Evolutionary conservation across 2,888 invertebrate species (phyloP), one percentile per base, ranked within the genome.

Genomic region (Papilio demoleus): DNA sequence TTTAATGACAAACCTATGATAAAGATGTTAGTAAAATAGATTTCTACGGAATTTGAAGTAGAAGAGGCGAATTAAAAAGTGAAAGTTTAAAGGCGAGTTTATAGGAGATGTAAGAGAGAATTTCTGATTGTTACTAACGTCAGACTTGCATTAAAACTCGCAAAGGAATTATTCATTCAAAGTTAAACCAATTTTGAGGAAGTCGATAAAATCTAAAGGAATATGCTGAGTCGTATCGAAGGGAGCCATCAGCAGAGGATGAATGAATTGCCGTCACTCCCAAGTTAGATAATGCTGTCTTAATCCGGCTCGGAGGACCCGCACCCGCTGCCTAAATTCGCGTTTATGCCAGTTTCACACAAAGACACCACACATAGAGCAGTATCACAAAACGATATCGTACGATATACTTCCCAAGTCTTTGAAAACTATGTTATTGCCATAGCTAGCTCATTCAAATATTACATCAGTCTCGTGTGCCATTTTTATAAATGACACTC

Each of bases 231-330:
- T 64, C 17, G 58, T 45, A 68, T 68, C 68, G 47, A 68, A 50
- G 27, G n/a, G 58, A 63, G 47, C 56, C 68, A 68, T 68, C 68
- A 58, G 59, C 59, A 38, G 64, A 58, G 59, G 59, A 59, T 68
- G 59, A 68, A 68, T 68, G 64, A 64, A 68, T 64, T 62, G 62
- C 34, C 68, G 63, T 64, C 68, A 40, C 38, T 64, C 64, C n/a
- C 34, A 68, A 68, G 67, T 68, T 64, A 59, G 64, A 68, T 68
- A 68, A 68, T 59, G 9, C 68, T 34, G 38, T 59, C 68, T 68
- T 68, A 64, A 68, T 68, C 68, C 68, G 27, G 31, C 38, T 45
- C 58, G 45, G 5, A 63, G 62, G 45, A 63, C 31, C 47, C 42
- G 17, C 62, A 11, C 56, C 68, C 17, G 27, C 58, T 38, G 47